Evolutionary conservation across 1,140 invertebrate genomes (phyloP).

Genomic region (Hestina assimilis): DNA sequence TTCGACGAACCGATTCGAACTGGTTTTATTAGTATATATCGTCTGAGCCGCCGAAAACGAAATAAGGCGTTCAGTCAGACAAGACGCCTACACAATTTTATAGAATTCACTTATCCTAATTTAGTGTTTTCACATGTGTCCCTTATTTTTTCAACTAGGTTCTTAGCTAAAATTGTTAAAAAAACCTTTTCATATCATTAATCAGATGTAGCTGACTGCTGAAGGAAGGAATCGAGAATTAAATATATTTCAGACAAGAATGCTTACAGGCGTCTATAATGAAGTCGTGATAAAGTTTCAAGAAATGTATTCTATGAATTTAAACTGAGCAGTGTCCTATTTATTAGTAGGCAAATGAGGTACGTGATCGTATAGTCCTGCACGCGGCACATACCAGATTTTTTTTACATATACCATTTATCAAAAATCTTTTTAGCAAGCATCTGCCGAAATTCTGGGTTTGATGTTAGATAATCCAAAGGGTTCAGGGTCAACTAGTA

Average conservation of each 20-base stretch:
- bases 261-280: not conserved
- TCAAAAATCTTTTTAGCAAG: conserved; percentile 50
- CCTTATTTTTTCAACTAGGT: too few species aligned
- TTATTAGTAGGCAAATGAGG: conserved; percentile 25
- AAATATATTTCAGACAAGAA: not conserved
- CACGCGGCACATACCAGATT: conserved; percentile 19
- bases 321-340: conserved; percentile 25
- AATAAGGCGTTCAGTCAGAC: conserved; percentile 31
- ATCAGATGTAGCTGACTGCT: too few species aligned
- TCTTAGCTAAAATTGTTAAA: too few species aligned
- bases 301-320: conserved; percentile 22
- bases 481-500: conserved; percentile 57
- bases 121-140: conserved; percentile 4
- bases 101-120: conserved; percentile 16
- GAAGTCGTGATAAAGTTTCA: not conserved
- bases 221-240: too few species aligned
- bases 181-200: too few species aligned
- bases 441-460: conserved; percentile 66
- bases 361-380: conserved; percentile 23
- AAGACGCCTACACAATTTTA: conserved; percentile 17
- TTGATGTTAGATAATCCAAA: conserved; percentile 55
- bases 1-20: conserved; percentile 61
- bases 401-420: conserved; percentile 35
- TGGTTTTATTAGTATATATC: conserved; percentile 50
- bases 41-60: conserved; percentile 43